Percentiles rank a stretch among this genome's conserved stretches.
These are phyloP conservation scores for Apis florea DNA, from an alignment of 1,140 invertebrate genomes.

Conservation along the genomic window DNA sequence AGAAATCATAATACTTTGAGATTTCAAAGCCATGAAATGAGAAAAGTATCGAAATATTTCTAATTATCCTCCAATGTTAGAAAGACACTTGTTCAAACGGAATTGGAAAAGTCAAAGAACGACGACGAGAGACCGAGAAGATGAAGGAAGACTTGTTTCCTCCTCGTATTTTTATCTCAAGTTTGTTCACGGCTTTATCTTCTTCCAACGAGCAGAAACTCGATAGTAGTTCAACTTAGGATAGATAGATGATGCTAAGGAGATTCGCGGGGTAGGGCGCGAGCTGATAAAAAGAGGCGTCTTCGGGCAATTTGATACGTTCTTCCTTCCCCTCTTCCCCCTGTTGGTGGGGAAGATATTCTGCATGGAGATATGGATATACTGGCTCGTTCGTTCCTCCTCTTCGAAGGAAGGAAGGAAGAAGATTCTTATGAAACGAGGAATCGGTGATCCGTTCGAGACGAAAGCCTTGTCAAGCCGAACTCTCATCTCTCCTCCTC, in stretches of 20 bases:
- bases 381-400: neutral
- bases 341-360: neutral
- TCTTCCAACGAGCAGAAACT: conserved; percentile 16
- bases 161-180: conserved; percentile 25
- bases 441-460: conserved; percentile 21
- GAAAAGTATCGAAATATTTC: too few relatives aligned
- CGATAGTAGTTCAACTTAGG: conserved; percentile 14
- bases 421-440: conserved; percentile 25
- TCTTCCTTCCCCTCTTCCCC: neutral
- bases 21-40: too few relatives aligned
- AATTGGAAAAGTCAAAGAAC: too few relatives aligned
- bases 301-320: conserved; percentile 10
- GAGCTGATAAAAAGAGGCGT: conserved; percentile 3
- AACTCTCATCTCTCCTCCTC: neutral
- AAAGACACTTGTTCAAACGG: too few relatives aligned
- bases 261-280: neutral
- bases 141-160: conserved; percentile 15
- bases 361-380: neutral
- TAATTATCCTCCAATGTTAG: too few relatives aligned
- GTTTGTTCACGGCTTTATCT: conserved; percentile 12
- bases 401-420: too few relatives aligned
- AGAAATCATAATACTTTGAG: too few relatives aligned
- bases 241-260: conserved; percentile 13
- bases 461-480: conserved; percentile 1
- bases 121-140: neutral